Evolutionary conservation across 2,797 vertebrate species (phyloP).

Genomic region (Hozukius guyotensis): DNA sequence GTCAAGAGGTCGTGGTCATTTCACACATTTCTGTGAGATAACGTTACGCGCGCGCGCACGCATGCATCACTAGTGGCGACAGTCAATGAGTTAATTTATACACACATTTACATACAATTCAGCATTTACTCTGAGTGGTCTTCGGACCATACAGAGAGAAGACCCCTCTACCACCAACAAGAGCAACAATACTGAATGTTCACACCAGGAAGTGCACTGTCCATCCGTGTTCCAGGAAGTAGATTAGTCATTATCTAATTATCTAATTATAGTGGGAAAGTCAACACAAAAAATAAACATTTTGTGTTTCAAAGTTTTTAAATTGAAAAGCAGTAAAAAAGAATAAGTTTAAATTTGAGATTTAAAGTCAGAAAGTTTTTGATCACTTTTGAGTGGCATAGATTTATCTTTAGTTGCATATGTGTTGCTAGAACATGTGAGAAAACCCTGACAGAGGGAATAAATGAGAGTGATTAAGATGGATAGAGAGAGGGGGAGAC

Average conservation of each 20-base stretch:
- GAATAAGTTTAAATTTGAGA: not conserved
- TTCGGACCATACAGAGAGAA: not conserved
- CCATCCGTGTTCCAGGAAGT: not conserved
- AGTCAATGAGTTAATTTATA: not conserved
- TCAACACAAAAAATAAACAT: not conserved
- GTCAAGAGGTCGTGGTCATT: no score
- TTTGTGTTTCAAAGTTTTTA: not conserved
- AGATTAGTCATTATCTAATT: slow-evolving; percentile 6
- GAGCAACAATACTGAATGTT: not conserved
- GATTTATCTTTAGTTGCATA: not conserved
- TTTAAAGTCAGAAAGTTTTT: not conserved
- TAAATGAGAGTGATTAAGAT: not conserved
- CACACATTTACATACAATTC: not conserved
- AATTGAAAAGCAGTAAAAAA: not conserved
- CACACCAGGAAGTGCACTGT: not conserved
- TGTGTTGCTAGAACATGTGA: not conserved
- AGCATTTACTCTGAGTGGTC: not conserved
- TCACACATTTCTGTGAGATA: no score
- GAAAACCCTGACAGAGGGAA: slow-evolving; percentile 8
- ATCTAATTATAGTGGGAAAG: not conserved
- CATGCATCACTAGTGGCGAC: no score
- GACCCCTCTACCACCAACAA: not conserved
- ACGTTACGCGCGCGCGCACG: no score
- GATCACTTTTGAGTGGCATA: not conserved
- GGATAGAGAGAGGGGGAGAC: not conserved